Percentiles rank a stretch among this genome's conserved stretches.
phyloP scores from a whole-genome alignment of 2,797 vertebrate genomes.

The Cetoscarus ocellatus region DNA sequence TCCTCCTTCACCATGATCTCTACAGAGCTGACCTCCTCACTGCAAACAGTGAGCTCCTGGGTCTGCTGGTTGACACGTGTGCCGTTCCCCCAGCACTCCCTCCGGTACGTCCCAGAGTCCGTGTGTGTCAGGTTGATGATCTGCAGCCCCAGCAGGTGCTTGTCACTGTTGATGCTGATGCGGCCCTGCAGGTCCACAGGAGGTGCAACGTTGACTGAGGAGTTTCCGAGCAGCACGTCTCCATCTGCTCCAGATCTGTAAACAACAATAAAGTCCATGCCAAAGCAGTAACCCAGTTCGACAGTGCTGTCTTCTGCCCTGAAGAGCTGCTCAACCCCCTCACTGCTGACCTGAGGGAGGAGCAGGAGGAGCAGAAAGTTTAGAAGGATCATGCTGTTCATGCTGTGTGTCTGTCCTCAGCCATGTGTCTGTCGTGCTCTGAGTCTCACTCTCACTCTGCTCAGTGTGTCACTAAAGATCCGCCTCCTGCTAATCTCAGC shows the following conservation, averaged over 20 bases:
- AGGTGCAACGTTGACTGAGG: constrained; percentile 45
- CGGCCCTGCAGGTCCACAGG: constrained; percentile 65
- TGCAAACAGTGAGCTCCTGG: constrained; percentile 73
- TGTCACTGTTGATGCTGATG: constrained; percentile 25
- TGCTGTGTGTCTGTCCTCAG: constrained; percentile 52
- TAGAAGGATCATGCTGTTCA: constrained; percentile 54
- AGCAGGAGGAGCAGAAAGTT: constrained; percentile 65
- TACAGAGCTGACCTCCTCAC: constrained; percentile 41
- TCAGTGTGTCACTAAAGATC: constrained; percentile 41
- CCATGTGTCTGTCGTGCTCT: constrained; percentile 42
- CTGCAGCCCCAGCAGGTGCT: constrained; percentile 64
- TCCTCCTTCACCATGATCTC: constrained; percentile 50
- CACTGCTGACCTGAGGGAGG: constrained; percentile 41
- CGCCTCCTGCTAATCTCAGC: constrained; percentile 53
- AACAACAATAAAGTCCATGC: constrained; percentile 75
- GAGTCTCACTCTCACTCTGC: constrained; percentile 5
- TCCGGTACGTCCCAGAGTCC: constrained; percentile 78
- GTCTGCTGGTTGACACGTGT: constrained; percentile 32
- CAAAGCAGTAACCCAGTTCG: constrained; percentile 81
- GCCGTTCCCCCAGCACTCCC: constrained; percentile 78
- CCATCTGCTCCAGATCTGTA: constrained; percentile 60
- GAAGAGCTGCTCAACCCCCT: constrained; percentile 64
- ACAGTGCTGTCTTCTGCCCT: constrained; percentile 38
- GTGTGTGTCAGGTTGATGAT: constrained; percentile 61
- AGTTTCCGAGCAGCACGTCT: constrained; percentile 78